These are phyloP conservation scores for Mergus octosetaceus DNA, from an alignment of 2,797 vertebrate species.

Conservation along the genomic window DNA sequence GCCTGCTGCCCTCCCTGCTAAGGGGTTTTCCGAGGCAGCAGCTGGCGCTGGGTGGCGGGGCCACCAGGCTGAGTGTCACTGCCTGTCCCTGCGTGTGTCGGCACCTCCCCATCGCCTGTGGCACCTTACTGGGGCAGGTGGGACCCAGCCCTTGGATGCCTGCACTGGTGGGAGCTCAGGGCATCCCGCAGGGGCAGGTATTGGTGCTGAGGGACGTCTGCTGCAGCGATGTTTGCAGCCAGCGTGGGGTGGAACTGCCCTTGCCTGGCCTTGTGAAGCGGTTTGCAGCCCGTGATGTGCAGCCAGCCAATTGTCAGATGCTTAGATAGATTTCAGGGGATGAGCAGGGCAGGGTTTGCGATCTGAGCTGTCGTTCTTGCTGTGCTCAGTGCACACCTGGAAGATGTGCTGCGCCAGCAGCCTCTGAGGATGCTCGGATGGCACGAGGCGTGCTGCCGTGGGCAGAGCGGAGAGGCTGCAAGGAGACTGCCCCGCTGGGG, in stretches of 20 bases:
- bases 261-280: not conserved
- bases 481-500: rapidly evolving
- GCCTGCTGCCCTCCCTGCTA: not conserved
- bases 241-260: not conserved
- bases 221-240: not conserved
- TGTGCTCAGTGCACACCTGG: not conserved
- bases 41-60: not conserved
- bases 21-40: not conserved
- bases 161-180: not conserved
- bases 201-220: not conserved
- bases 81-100: not conserved
- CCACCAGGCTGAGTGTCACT: too few relatives aligned
- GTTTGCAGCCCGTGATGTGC: not conserved
- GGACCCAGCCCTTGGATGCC: too few relatives aligned
- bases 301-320: too few relatives aligned
- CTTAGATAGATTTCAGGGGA: not conserved
- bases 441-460: too few relatives aligned
- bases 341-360: too few relatives aligned
- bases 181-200: not conserved
- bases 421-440: too few relatives aligned
- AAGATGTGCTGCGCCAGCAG: not conserved
- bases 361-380: too few relatives aligned
- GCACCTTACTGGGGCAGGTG: too few relatives aligned
- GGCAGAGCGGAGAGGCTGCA: not conserved
- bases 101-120: not conserved